Evolutionary conservation across 1,140 invertebrate species (phyloP), one percentile per base, ranked within the genome.

Genomic region (Semibalanus balanoides): DNA sequence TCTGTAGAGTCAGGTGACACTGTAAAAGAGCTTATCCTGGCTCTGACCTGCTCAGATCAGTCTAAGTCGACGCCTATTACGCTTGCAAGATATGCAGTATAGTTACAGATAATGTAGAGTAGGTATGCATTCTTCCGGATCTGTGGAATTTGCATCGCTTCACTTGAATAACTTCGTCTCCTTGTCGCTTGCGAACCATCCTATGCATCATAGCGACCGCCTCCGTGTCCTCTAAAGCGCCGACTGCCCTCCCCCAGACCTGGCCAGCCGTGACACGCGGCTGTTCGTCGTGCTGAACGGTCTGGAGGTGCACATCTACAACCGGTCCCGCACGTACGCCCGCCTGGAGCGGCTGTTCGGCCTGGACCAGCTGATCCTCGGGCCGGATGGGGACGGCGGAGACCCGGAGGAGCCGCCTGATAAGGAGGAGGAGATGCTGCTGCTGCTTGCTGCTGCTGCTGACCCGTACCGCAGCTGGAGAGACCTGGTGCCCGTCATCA

Each of bases 401-500:
- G 70, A 72, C 30, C 75, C 75, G 28, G 78, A 75, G 17, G 77
- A 78, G 43, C 64, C 28, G 72, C 74, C 74, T 71, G 77, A 75
- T 79, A 77, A 71, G 78, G 69, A 74, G 51, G 74, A 72, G 0
- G 70, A n/a, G n/a, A n/a, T n/a, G 29, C 40, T 7, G 76, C 9
- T 30, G 31, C 51, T 73, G 43, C 30, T 76, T 76, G 27, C 73
- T 64, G 25, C 29, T 11, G 74, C 70, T 30, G 27, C 74, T 72
- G 76, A 79, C 30, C 31, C 76, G 77, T 75, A 79, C 31, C n/a
- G 75, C 74, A 72, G 81, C 3, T 98, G 97, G 95, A 87, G 96
- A 80, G 95, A 98, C 86, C 87, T 99, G 74, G 95, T 98, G 82
- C 97, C 97, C 74, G 94, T 97, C 31, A 97, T 98, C 76, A 98